Evolutionary conservation across 2,113 vertebrate genomes (phyloP).

Genomic region (Myrmophylax atrothorax): DNA sequence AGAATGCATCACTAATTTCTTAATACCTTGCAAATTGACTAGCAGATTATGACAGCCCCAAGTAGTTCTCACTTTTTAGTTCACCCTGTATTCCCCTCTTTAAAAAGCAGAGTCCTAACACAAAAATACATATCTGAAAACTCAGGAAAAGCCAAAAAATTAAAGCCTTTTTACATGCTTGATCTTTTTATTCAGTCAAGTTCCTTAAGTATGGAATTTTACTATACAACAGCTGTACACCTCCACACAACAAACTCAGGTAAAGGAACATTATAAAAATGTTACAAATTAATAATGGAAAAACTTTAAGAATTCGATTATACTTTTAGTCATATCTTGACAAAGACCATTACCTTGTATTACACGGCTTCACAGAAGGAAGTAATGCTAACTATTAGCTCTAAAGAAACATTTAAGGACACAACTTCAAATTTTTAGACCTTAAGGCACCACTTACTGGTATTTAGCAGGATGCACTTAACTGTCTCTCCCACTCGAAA

Average conservation of each 20-base stretch:
- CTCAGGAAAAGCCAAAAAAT: neutral
- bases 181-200: neutral
- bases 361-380: neutral
- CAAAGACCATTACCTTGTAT: neutral
- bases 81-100: neutral
- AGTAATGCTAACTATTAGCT: neutral
- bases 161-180: neutral
- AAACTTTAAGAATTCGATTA: neutral
- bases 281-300: neutral
- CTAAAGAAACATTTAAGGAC: neutral
- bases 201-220: neutral
- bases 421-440: neutral
- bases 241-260: neutral
- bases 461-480: neutral
- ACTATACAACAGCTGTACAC: neutral
- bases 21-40: neutral
- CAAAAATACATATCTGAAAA: neutral
- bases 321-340: neutral
- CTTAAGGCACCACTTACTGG: neutral
- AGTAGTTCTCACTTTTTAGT: neutral
- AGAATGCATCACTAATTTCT: neutral
- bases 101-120: neutral
- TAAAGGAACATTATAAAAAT: neutral
- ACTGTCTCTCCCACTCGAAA: neutral
- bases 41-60: neutral